Percentiles rank a stretch among this genome's conserved stretches.
phyloP scores from a whole-genome alignment of 2,113 vertebrate species.

The Phainopepla nitens region DNA sequence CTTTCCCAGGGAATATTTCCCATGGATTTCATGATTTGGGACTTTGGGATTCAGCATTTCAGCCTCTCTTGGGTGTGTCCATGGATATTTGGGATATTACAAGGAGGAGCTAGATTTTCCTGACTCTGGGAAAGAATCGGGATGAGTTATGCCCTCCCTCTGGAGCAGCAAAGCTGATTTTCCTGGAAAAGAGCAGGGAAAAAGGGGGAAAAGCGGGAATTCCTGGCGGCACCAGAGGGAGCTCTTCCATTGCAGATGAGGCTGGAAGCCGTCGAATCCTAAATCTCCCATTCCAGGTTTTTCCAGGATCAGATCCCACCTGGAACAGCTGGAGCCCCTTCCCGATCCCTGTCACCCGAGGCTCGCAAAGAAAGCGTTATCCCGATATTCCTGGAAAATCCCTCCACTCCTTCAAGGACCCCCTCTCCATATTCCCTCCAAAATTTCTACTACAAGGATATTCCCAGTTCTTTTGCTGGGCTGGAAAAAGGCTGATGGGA shows the following conservation, averaged over 20 bases:
- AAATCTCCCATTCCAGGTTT: not conserved
- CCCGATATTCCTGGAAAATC: not conserved
- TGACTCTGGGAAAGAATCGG: not conserved
- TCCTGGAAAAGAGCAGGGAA: not conserved
- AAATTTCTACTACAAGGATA: not conserved
- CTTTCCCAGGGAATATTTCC: not conserved
- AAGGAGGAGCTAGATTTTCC: accelerated
- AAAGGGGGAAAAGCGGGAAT: not conserved
- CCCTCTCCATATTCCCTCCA: not conserved
- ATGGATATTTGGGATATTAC: not conserved
- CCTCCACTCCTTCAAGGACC: no score
- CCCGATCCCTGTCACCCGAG: accelerated
- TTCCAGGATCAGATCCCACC: not conserved
- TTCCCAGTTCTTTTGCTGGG: not conserved
- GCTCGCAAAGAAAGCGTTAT: accelerated
- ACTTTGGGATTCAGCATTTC: not conserved
- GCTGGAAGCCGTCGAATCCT: not conserved
- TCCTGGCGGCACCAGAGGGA: constrained; percentile 47
- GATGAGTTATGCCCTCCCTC: not conserved
- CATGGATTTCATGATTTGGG: accelerated
- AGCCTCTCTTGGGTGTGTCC: no score
- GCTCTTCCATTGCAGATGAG: constrained; percentile 48
- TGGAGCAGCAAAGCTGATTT: not conserved
- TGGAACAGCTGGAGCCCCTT: not conserved
- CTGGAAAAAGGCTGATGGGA: not conserved